phyloP scores from a whole-genome alignment of 2,113 vertebrate species.

The Mus pahari region DNA sequence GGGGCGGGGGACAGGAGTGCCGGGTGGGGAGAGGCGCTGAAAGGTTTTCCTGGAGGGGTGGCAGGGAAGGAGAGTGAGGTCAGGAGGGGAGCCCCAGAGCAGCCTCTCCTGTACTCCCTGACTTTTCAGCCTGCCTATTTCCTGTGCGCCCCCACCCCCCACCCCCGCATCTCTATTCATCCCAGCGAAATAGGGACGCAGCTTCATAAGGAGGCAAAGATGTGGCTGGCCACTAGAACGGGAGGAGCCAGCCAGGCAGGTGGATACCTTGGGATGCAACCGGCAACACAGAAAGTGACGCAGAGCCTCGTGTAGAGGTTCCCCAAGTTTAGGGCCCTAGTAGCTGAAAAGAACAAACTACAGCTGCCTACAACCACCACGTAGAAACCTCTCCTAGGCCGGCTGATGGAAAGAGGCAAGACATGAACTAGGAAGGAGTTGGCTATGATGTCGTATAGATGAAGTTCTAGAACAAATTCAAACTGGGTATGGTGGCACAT shows the following conservation, averaged over 20 bases:
- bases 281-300: neutral
- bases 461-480: neutral
- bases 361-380: neutral
- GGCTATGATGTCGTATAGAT: neutral
- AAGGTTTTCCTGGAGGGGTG: slow-evolving; percentile 47
- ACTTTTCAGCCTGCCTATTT: neutral
- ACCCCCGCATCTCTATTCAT: neutral
- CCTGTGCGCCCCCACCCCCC: neutral
- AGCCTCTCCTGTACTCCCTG: neutral
- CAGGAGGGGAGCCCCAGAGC: neutral
- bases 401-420: neutral
- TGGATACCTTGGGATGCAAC: neutral
- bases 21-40: neutral
- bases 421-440: neutral
- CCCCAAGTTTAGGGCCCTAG: neutral
- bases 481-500: neutral
- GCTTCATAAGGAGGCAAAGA: neutral
- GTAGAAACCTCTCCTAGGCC: neutral
- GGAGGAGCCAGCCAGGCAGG: neutral
- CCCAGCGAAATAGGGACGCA: neutral
- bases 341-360: neutral
- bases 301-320: neutral
- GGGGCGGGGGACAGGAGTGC: too few species aligned
- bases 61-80: neutral
- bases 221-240: neutral